Conservation (phyloP, 2,113 vertebrate species). For the Pitta sordida region DNA sequence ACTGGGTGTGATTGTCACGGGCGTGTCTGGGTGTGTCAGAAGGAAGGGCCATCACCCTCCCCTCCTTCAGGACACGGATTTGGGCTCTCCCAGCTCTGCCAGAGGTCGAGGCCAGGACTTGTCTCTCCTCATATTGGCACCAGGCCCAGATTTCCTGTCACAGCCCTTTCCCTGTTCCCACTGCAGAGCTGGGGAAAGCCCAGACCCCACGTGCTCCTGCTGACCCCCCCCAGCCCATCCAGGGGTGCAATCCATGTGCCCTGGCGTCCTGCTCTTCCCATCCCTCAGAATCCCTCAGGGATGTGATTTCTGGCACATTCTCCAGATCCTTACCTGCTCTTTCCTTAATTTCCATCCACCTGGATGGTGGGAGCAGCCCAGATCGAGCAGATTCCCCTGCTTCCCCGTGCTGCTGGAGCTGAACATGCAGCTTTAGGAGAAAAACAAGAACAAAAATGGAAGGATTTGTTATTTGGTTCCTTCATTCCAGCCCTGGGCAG, state of each 20-base stretch:
- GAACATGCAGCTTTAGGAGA: neutral
- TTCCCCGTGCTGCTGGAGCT: neutral
- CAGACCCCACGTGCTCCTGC: neutral
- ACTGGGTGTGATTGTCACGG: no score
- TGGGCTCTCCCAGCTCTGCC: neutral
- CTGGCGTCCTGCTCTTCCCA: neutral
- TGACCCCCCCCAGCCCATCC: neutral
- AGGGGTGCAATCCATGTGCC: neutral
- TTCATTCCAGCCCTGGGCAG: neutral
- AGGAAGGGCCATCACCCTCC: fast-evolving
- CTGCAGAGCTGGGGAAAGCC: neutral
- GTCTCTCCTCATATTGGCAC: neutral
- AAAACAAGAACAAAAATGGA: neutral
- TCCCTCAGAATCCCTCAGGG: neutral
- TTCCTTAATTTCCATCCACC: neutral
- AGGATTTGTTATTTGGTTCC: neutral
- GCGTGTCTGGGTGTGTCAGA: fast-evolving
- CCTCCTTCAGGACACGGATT: neutral
- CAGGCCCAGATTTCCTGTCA: neutral
- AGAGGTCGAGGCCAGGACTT: fast-evolving
- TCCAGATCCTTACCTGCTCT: neutral
- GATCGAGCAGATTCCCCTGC: neutral
- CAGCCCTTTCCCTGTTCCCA: neutral
- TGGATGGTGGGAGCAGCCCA: neutral
- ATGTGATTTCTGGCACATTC: neutral